Base-by-base conservation (phyloP, 2,888 invertebrate genomes). In the Lepidocyrtinus sp. region DNA sequence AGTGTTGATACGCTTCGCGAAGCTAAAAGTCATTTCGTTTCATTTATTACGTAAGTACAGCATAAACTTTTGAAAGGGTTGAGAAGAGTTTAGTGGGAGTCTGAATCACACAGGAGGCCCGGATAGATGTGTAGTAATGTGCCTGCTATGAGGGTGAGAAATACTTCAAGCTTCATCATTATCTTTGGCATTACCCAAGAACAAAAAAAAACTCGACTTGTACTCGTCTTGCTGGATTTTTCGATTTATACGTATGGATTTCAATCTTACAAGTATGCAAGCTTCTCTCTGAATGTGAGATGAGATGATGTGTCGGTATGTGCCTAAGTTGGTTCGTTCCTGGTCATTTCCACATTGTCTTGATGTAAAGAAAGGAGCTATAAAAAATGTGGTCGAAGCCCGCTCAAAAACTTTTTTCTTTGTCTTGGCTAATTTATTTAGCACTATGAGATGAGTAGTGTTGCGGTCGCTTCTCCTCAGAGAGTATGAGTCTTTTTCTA, bases 321-420 rank as follows among this genome's bases (percentile, higher is more conserved):
- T 36, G 5, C 36, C 36, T 36, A n/a, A n/a, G n/a, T n/a, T n/a
- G n/a, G n/a, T n/a, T n/a, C n/a, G 36, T 36, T 36, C 36, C 36
- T 36, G 5, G 12, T 36, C 55, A n/a, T n/a, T 55, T 55, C 55
- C 55, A 55, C 55, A 55, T 55, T 55, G 55, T 55, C 55, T 55
- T n/a, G 15, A 55, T 55, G 55, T 55, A 55, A 55, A 55, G 55
- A 55, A 55, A 55, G 55, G 17, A 55, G n/a, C 36, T 36, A 36
- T 12, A 64, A 78, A 62, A 73, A 78, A 78, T 61, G 68, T 72
- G 76, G 72, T 78, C 61, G 79, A 79, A 79, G 79, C 79, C 79
- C 79, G 79, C 79, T 73, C 79, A 79, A 79, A 78, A 50, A 17
- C 50, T 26, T 25, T 61, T 78, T 26, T 25, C 68, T 78, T 78